phyloP scores from a whole-genome alignment of 2,113 vertebrate species.

The Zosterops hypoxanthus region DNA sequence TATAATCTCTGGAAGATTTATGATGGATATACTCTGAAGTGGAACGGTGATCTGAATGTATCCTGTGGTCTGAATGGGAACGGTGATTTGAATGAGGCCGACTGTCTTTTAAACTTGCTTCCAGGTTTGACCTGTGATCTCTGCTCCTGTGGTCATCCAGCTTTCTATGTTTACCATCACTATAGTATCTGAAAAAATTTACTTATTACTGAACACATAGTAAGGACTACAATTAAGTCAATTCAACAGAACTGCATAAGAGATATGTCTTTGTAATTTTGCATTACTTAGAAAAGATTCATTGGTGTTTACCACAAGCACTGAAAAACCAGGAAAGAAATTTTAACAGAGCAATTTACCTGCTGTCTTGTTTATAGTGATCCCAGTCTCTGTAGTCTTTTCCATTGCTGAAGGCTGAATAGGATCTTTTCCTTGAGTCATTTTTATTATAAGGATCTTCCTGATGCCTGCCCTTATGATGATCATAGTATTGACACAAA shows the following conservation, averaged over 20 bases:
- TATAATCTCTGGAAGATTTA: conserved; percentile 87
- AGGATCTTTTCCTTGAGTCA: conserved; percentile 87
- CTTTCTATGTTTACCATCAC: conserved; percentile 91
- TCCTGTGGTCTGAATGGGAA: conserved; percentile 84
- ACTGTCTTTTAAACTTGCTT: conserved; percentile 86
- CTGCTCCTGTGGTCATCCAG: conserved; percentile 89
- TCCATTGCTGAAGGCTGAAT: conserved; percentile 91
- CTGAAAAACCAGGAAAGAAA: neutral
- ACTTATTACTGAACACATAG: conserved; percentile 12
- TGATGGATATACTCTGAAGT: conserved; percentile 82
- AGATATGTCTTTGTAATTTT: neutral
- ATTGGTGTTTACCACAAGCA: neutral
- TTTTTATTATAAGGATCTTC: conserved; percentile 85
- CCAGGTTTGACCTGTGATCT: conserved; percentile 84
- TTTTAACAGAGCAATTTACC: conserved; percentile 55
- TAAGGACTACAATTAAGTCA: conserved; percentile 21
- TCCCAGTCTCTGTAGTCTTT: conserved; percentile 93
- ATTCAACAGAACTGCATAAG: neutral
- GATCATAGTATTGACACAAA: conserved; percentile 82
- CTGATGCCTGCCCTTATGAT: conserved; percentile 85
- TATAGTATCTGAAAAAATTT: conserved; percentile 83
- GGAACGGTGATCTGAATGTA: conserved; percentile 80
- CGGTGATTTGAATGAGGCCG: conserved; percentile 79
- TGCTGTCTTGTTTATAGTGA: conserved; percentile 88
- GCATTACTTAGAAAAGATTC: neutral